Percentiles rank a stretch among this genome's conserved stretches.
Conservation (phyloP, 1,140 invertebrate genomes). For the Mya arenaria region DNA sequence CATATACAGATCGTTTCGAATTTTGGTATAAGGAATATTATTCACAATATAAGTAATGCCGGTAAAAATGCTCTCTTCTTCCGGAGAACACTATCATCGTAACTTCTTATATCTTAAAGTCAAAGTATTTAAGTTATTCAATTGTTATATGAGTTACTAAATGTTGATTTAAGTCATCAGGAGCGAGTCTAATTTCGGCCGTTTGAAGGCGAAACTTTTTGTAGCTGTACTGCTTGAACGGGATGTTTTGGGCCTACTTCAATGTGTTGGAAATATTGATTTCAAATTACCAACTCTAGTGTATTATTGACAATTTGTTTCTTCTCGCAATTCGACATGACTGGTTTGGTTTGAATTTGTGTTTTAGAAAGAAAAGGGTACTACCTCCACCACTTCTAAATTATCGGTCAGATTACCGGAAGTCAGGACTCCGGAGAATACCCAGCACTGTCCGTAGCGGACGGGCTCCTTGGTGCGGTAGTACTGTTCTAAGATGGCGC, state of each 20-base stretch:
- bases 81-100: too few species aligned
- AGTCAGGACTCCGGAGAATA: conserved; percentile 93
- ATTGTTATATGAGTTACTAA: background rate
- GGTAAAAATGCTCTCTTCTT: too few species aligned
- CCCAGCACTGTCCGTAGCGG: conserved; percentile 97
- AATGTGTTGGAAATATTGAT: background rate
- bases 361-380: too few species aligned
- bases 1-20: background rate
- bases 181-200: background rate
- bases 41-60: too few species aligned
- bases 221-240: too few species aligned
- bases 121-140: background rate
- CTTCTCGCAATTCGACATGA: background rate
- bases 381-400: too few species aligned
- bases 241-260: background rate
- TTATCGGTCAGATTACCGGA: conserved; percentile 87
- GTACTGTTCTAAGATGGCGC: conserved; percentile 92
- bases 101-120: too few species aligned
- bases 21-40: too few species aligned
- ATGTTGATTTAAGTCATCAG: background rate
- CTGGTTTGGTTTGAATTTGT: background rate
- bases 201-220: background rate
- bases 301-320: background rate
- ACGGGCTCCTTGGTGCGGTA: conserved; percentile 91
- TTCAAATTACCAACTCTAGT: too few species aligned